These are phyloP conservation scores for Onychorhynchus coronatus DNA, from an alignment of 2,113 vertebrate genomes.

Conservation along the genomic window DNA sequence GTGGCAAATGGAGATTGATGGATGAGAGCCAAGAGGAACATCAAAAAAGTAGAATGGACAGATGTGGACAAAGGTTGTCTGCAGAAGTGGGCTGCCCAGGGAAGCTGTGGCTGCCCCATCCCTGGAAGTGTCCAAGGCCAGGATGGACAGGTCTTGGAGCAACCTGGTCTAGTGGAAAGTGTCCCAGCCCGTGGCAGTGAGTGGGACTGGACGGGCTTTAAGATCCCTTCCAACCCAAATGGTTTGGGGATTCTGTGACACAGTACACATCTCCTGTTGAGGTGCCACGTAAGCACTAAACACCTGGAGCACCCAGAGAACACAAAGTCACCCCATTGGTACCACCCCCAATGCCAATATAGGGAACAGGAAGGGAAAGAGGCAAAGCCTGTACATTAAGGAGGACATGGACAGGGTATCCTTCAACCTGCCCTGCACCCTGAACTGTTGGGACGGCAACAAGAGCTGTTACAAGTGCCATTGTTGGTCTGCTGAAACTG, in stretches of 20 bases:
- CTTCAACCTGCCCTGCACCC: neutral
- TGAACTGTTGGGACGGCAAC: rapidly evolving
- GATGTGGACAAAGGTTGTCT: neutral
- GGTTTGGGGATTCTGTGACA: neutral
- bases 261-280: neutral
- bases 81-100: neutral
- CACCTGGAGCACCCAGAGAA: neutral
- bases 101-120: neutral
- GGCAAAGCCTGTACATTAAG: rapidly evolving
- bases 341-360: rapidly evolving
- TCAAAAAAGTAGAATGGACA: neutral
- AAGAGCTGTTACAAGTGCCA: rapidly evolving
- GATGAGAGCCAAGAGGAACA: neutral
- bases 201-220: rapidly evolving
- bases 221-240: neutral
- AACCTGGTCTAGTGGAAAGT: rapidly evolving
- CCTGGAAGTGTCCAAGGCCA: neutral
- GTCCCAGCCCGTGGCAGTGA: neutral
- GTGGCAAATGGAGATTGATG: rapidly evolving
- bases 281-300: neutral
- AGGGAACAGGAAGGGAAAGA: rapidly evolving
- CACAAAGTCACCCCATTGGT: neutral
- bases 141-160: neutral
- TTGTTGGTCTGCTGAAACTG: neutral
- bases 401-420: rapidly evolving